Evolutionary conservation across 2,113 vertebrate genomes (phyloP).

Genomic region (Microtus montanus): DNA sequence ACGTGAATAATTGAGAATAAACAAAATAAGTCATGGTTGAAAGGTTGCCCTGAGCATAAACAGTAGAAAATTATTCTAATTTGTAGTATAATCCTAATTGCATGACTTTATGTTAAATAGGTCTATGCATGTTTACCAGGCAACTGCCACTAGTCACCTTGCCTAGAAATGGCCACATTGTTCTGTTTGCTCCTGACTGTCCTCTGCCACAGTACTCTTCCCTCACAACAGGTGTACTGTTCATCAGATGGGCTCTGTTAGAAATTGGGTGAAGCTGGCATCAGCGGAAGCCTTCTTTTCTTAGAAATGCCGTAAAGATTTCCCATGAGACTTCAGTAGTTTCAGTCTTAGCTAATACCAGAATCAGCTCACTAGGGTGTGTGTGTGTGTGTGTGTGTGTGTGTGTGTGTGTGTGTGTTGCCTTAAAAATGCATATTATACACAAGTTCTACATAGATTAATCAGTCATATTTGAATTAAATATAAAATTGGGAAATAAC

Average conservation of each 20-base stretch:
- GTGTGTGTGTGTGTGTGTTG: neutral
- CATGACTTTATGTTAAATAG: constrained; percentile 63
- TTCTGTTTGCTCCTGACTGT: neutral
- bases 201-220: neutral
- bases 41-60: constrained; percentile 69
- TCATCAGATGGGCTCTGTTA: neutral
- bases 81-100: constrained; percentile 70
- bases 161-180: neutral
- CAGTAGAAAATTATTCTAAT: constrained; percentile 63
- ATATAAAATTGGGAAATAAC: constrained; percentile 38
- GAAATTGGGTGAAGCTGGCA: constrained; percentile 21
- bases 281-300: neutral
- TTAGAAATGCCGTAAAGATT: neutral
- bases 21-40: constrained; percentile 67
- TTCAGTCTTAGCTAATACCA: neutral
- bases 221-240: neutral
- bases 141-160: constrained; percentile 47
- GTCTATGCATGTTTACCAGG: constrained; percentile 48
- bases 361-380: neutral
- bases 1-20: constrained; percentile 72
- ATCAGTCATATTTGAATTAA: constrained; percentile 20
- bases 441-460: constrained; percentile 11
- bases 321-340: neutral
- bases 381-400: too few species aligned
- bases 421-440: constrained; percentile 41